Percentiles rank a stretch among this genome's conserved stretches.
Conservation (phyloP, 2,888 invertebrate genomes). For the Drosophila tanythrix region DNA sequence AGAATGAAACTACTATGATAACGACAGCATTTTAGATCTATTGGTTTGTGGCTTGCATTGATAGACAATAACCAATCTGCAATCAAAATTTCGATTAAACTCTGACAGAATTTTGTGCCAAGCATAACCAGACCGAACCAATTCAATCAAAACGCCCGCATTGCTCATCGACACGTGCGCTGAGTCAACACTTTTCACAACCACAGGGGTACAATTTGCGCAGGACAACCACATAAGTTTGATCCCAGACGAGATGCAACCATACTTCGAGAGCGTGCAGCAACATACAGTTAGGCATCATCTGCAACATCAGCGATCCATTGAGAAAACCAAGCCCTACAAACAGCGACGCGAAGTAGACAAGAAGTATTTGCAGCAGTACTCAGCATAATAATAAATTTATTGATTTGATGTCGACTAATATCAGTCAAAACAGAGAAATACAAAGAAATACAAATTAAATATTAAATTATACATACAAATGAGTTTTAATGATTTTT, state of each 20-base stretch:
- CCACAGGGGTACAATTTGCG: conserved; percentile 8
- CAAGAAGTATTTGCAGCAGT: not conserved
- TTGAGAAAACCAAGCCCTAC: not conserved
- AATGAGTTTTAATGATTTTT: not conserved
- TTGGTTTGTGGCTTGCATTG: not conserved
- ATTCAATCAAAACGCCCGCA: conserved; percentile 6
- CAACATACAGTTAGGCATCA: not conserved
- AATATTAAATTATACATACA: not conserved
- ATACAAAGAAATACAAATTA: not conserved
- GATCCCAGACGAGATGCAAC: not conserved
- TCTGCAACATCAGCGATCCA: not conserved
- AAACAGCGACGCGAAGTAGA: not conserved
- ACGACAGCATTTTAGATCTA: not conserved
- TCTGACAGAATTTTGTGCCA: not conserved
- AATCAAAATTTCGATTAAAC: not conserved
- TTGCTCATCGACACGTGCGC: conserved; percentile 7
- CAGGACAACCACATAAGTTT: not conserved
- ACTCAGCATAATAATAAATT: not conserved
- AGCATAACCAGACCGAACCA: not conserved
- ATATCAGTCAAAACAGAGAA: not conserved
- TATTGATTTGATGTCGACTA: not conserved
- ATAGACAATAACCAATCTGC: not conserved
- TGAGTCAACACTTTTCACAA: conserved; percentile 8
- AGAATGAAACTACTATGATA: not conserved
- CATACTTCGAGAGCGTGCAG: not conserved